Conservation (phyloP, 2,113 vertebrate species). For the Nicator chloris region DNA sequence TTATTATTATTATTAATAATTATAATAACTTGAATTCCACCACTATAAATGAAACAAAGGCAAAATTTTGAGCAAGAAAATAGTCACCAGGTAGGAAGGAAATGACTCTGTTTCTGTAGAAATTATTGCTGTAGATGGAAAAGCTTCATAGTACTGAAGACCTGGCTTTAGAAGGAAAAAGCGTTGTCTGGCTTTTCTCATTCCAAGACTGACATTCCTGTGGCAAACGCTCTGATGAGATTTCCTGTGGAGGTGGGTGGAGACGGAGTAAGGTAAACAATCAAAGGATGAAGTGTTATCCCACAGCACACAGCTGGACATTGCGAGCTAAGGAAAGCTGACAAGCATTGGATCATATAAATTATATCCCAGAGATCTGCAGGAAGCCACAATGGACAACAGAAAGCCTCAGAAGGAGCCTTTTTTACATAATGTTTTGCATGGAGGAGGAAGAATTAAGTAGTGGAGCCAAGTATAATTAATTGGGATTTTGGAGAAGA, state of each 20-base stretch:
- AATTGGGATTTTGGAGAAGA: not conserved
- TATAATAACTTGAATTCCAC: not conserved
- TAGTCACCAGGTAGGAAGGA: not conserved
- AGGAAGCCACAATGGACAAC: slow-evolving; percentile 1
- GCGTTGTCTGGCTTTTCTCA: not conserved
- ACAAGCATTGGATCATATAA: not conserved
- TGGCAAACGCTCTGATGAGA: not conserved
- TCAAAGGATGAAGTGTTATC: not conserved
- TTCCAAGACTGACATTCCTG: not conserved
- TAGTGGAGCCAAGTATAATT: slow-evolving; percentile 1
- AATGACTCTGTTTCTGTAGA: not conserved
- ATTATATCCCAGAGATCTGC: not conserved
- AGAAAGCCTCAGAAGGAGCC: not conserved
- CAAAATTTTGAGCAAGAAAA: not conserved
- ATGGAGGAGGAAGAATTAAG: not conserved
- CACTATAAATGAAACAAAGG: not conserved
- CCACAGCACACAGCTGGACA: not conserved
- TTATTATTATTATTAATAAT: too few relatives aligned
- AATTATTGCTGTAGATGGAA: not conserved
- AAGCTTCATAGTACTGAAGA: not conserved
- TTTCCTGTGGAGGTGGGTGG: slow-evolving; percentile 5
- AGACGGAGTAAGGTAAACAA: not conserved
- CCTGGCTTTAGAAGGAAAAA: not conserved
- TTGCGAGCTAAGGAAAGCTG: not conserved
- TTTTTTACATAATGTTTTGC: not conserved